Percentiles rank a stretch among this genome's conserved stretches.
phyloP scores from a whole-genome alignment of 2,797 vertebrate genomes.

The Eremophila alpestris region DNA sequence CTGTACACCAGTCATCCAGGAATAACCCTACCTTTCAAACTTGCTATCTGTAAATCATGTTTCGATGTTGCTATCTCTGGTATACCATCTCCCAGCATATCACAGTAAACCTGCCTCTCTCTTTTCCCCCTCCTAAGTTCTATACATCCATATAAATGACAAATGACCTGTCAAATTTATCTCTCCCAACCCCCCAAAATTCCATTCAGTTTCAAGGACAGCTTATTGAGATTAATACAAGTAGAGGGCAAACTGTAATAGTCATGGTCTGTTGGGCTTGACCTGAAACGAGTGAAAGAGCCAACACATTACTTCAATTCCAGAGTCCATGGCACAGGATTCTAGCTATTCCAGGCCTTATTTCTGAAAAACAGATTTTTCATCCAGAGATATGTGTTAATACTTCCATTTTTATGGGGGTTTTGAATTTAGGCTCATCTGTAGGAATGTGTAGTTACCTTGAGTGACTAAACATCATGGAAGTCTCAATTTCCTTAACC shows the following conservation, averaged over 20 bases:
- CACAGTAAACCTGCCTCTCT: neutral
- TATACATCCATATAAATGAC: neutral
- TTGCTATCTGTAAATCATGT: neutral
- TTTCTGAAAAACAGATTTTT: constrained; percentile 15
- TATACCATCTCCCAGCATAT: neutral
- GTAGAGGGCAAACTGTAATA: neutral
- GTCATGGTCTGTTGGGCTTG: neutral
- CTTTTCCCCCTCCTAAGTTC: neutral
- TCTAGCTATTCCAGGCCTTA: neutral
- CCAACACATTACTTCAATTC: neutral
- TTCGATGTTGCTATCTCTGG: neutral
- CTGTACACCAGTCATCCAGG: neutral
- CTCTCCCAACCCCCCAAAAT: neutral
- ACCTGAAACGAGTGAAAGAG: neutral
- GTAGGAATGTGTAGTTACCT: neutral
- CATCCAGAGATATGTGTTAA: neutral
- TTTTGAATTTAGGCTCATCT: neutral
- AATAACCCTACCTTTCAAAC: neutral
- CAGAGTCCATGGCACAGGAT: neutral
- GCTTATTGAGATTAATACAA: neutral
- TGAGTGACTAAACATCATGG: neutral
- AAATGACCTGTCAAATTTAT: neutral
- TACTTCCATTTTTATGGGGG: neutral
- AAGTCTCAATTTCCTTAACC: neutral
- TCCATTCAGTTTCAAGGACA: neutral